A percentile compares a stretch with the other conserved stretches of the same genome.
These are phyloP conservation scores for Syndactyla subalaris DNA, from an alignment of 2,797 vertebrate genomes.

Conservation along the genomic window DNA sequence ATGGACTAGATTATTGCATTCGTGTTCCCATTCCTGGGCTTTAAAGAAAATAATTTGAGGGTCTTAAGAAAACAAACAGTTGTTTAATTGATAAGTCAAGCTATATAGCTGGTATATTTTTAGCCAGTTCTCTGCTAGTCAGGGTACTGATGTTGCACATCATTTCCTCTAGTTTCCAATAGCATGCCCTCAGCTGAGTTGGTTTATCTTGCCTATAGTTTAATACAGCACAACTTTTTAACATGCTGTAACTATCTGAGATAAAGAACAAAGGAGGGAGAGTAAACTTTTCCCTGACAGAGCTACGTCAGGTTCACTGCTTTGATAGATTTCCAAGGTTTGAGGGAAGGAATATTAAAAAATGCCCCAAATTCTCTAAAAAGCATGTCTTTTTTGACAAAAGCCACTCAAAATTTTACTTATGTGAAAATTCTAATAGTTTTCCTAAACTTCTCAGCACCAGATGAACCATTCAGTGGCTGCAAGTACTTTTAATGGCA, in stretches of 20 bases:
- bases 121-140: neutral
- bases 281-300: neutral
- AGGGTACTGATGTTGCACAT: neutral
- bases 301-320: neutral
- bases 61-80: neutral
- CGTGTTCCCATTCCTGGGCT: neutral
- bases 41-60: neutral
- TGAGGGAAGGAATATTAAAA: neutral
- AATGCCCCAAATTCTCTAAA: neutral
- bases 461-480: neutral
- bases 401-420: neutral
- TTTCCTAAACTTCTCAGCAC: neutral
- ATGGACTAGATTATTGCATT: neutral
- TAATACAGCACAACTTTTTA: neutral
- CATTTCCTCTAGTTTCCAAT: neutral
- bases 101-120: neutral
- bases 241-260: neutral
- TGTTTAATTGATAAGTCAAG: neutral
- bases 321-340: neutral
- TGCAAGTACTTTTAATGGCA: neutral
- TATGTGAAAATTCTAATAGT: neutral
- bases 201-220: neutral
- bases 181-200: neutral
- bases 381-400: neutral
- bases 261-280: neutral